These are phyloP conservation scores for Macrostomum lignano DNA, from an alignment of 1,140 invertebrate genomes.

Conservation along the genomic window DNA sequence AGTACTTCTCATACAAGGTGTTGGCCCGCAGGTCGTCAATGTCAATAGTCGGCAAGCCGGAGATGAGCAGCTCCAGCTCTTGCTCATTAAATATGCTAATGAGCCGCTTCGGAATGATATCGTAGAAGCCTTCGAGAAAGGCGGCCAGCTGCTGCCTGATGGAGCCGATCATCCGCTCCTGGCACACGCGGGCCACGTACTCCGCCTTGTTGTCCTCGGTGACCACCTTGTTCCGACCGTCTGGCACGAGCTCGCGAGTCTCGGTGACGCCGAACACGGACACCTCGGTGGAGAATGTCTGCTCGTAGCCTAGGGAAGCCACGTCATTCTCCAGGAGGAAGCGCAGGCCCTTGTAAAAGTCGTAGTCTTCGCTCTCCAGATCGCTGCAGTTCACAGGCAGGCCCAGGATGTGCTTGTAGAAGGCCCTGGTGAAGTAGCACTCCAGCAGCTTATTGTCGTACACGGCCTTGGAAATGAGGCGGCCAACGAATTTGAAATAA, in stretches of 20 bases:
- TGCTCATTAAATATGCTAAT: constrained; percentile 84
- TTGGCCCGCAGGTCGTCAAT: constrained; percentile 95
- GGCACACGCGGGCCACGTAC: constrained; percentile 42
- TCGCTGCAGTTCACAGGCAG: constrained; percentile 56
- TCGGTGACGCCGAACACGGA: constrained; percentile 72
- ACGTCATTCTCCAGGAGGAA: constrained; percentile 79
- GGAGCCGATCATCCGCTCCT: constrained; percentile 48
- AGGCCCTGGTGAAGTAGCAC: constrained; percentile 72
- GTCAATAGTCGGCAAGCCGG: constrained; percentile 92
- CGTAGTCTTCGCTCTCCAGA: constrained; percentile 45
- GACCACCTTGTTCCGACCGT: constrained; percentile 53
- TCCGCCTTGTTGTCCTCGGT: constrained; percentile 75
- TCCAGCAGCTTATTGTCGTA: constrained; percentile 35
- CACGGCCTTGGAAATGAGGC: constrained; percentile 84
- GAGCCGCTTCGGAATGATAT: constrained; percentile 79
- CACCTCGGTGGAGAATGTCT: constrained; percentile 88
- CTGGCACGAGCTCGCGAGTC: constrained; percentile 52
- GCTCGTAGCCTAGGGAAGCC: constrained; percentile 75
- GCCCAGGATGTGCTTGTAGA: constrained; percentile 75
- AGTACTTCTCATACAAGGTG: constrained; percentile 78
- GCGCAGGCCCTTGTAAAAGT: constrained; percentile 64
- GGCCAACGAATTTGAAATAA: constrained; percentile 94
- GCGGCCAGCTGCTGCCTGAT: constrained; percentile 56
- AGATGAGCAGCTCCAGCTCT: constrained; percentile 60
- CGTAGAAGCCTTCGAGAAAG: constrained; percentile 59